Percentiles rank a stretch among this genome's conserved stretches.
Conservation (phyloP, 2,888 invertebrate genomes). For the Eupithecia inturbata region DNA sequence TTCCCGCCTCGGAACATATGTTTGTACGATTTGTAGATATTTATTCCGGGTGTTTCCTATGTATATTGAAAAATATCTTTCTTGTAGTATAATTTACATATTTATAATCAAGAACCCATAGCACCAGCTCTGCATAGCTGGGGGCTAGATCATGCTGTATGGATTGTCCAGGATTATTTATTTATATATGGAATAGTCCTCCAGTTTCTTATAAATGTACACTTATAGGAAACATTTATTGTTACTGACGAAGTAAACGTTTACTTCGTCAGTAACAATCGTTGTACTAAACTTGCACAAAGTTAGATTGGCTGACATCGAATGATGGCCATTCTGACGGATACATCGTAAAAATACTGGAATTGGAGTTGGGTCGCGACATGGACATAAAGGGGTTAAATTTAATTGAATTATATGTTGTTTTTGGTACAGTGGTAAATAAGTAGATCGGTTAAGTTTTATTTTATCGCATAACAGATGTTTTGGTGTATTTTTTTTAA, state of each 20-base stretch:
- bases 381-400: constrained; percentile 41
- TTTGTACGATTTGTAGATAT: too few species aligned
- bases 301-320: constrained; percentile 78
- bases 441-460: not conserved
- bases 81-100: too few species aligned
- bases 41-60: too few species aligned
- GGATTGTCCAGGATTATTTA: not conserved
- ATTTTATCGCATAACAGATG: not conserved
- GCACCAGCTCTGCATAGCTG: not conserved
- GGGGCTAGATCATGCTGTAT: not conserved
- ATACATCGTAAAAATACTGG: constrained; percentile 69
- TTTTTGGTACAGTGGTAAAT: constrained; percentile 6
- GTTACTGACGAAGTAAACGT: too few species aligned
- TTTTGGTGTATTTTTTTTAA: too few species aligned
- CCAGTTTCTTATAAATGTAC: too few species aligned
- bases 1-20: too few species aligned
- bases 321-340: constrained; percentile 65
- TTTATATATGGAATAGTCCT: not conserved
- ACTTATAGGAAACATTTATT: too few species aligned
- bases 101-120: too few species aligned
- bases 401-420: constrained; percentile 30
- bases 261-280: constrained; percentile 47
- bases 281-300: constrained; percentile 62
- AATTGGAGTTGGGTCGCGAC: constrained; percentile 52
- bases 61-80: too few species aligned